These are phyloP conservation scores for Xestobium rufovillosum DNA, from an alignment of 2,888 invertebrate genomes.

Conservation along the genomic window DNA sequence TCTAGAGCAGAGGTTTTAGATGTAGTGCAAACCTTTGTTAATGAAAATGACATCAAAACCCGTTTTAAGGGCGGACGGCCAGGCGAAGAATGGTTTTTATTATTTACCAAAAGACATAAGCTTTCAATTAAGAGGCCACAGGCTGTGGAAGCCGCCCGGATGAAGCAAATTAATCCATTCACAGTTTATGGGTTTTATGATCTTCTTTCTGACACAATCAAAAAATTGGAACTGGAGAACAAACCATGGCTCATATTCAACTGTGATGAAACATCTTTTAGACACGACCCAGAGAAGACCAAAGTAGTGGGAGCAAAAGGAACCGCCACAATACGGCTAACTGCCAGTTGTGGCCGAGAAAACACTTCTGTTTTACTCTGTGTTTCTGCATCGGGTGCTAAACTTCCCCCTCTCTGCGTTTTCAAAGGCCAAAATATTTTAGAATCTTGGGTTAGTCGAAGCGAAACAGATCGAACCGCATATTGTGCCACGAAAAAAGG, in stretches of 20 bases:
- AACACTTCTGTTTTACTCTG: constrained; percentile 29
- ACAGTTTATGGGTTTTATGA: constrained; percentile 10
- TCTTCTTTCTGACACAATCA: constrained; percentile 4
- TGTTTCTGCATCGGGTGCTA: constrained; percentile 27
- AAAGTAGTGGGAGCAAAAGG: constrained; percentile 21
- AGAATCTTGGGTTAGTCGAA: constrained; percentile 30
- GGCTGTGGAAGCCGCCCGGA: constrained; percentile 10
- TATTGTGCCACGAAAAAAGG: constrained; percentile 29
- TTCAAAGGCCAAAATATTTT: constrained; percentile 33
- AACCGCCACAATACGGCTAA: constrained; percentile 16
- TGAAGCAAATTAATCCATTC: constrained; percentile 9
- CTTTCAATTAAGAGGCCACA: constrained; percentile 12
- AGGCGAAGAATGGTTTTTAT: constrained; percentile 11
- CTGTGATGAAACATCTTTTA: constrained; percentile 17
- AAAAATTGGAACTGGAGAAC: constrained; percentile 4
- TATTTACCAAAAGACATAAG: constrained; percentile 8
- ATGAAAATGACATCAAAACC: constrained; percentile 4
- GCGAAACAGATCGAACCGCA: constrained; percentile 24
- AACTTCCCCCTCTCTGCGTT: constrained; percentile 33
- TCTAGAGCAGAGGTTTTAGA: no score
- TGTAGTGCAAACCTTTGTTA: no score
- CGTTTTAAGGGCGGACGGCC: constrained; percentile 6
- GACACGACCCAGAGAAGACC: constrained; percentile 18
- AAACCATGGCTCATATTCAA: constrained; percentile 11
- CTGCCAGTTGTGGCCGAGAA: constrained; percentile 29